Conservation (phyloP, 1,140 invertebrate genomes). For the Hetaerina americana region DNA sequence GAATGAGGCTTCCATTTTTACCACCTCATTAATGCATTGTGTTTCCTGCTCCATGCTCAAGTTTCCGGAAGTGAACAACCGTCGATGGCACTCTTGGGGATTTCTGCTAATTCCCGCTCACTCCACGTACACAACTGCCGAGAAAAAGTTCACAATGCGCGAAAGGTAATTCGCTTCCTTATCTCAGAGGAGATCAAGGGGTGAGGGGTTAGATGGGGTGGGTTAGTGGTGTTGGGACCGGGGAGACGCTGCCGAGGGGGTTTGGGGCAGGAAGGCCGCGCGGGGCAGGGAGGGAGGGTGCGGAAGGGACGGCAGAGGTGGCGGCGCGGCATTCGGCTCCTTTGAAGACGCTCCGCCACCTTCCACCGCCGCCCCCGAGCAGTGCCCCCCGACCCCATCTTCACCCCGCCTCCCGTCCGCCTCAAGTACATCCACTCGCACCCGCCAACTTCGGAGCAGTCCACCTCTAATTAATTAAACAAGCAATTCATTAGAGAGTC, state of each 20-base stretch:
- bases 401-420: not conserved
- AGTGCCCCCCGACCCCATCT: not conserved
- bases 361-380: not conserved
- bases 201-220: no score
- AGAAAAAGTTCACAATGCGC: not conserved
- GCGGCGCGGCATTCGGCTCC: not conserved
- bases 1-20: not conserved
- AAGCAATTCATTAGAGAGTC: not conserved
- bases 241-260: no score
- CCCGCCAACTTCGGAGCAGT: not conserved
- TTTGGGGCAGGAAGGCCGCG: not conserved
- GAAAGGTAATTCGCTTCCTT: not conserved
- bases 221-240: no score
- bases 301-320: no score
- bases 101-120: not conserved
- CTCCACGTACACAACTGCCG: not conserved
- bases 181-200: no score
- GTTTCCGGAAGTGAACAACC: not conserved
- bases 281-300: not conserved
- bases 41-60: not conserved
- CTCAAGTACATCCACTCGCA: not conserved
- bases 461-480: not conserved
- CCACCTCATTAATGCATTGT: not conserved
- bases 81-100: not conserved
- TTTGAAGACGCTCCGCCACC: not conserved